Conservation (phyloP, 2,888 invertebrate species). For the Mesorhabditis belari region DNA sequence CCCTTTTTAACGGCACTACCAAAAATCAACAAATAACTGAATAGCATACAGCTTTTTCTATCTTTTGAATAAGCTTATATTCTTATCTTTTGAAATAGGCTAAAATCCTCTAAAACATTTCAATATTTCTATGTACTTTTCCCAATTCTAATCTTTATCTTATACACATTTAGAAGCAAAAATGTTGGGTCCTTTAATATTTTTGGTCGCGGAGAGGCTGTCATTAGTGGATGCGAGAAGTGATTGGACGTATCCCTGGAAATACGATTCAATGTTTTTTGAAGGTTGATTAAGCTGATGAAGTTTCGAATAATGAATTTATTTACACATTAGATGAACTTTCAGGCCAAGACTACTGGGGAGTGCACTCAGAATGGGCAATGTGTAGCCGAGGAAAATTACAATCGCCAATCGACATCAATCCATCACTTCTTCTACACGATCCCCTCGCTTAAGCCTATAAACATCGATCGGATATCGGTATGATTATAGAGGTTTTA, state of each 20-base stretch:
- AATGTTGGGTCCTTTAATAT: neutral
- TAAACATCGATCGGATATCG: conserved; percentile 87
- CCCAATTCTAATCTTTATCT: no score
- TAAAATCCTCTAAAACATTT: no score
- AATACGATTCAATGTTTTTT: neutral
- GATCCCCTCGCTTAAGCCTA: conserved; percentile 84
- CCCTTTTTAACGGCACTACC: no score
- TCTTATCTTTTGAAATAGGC: no score
- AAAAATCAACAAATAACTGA: no score
- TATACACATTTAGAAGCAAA: neutral
- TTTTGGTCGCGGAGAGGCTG: neutral
- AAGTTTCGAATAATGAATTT: neutral
- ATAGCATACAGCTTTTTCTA: no score
- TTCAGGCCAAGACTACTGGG: conserved; percentile 93
- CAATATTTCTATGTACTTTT: no score
- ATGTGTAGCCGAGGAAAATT: conserved; percentile 90
- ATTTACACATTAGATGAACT: conserved; percentile 23
- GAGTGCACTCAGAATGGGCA: conserved; percentile 90
- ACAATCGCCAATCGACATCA: conserved; percentile 93
- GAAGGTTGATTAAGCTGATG: neutral
- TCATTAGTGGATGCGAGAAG: neutral
- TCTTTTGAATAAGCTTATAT: no score
- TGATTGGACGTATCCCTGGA: neutral
- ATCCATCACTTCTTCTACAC: conserved; percentile 82
- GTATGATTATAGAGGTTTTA: no score